Base-by-base conservation (phyloP, 2,888 invertebrate genomes). In the Agrotis clavis region DNA sequence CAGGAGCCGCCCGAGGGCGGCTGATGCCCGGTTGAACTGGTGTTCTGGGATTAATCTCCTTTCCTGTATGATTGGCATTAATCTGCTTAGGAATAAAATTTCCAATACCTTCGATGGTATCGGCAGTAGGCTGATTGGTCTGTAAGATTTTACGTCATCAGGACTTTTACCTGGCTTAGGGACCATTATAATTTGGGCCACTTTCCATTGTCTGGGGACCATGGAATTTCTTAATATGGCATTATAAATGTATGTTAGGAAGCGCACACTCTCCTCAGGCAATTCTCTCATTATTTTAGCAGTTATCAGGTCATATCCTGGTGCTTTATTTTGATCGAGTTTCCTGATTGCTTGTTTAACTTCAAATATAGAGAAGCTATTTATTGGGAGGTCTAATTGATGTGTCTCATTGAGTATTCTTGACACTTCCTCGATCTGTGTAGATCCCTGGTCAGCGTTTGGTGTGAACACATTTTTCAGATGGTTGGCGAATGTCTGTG, bases 271-370 rank as follows among this genome's bases (percentile, higher is more conserved):
- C 25, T 25, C 48, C 6, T 48, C 18, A 18, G 18, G 48, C 18
- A 48, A 11, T 6, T 18, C 2, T 6, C 48, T 48, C 18, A 14
- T 14, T 1, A 47, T 47, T 47, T 47, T 47, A 4, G 14, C 47
- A 5, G 47, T 47, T 47, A 47, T 47, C 5, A 47, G 51, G 3
- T 63, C 51, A n/a, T 63, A 63, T n/a, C 51, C 51, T 16, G 63
- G 51, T 1, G 63, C 63, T 35, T 51, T 63, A 21, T 51, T 63
- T 35, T n/a, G 63, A 16, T 63, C 51, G n/a, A 63, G 51, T 2
- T 14, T 25, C 21, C 21, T 61, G 25, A 61, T 61, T 2, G 60
- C 25, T 11, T 19, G n/a, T 59, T 19, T 59, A 4, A 41, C 1
- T 30, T 30, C 30, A 30, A 5, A 30, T 30, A 30, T 30, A 30